These are phyloP conservation scores for Microctonus hyperodae DNA, from an alignment of 2,888 invertebrate genomes.

Conservation along the genomic window DNA sequence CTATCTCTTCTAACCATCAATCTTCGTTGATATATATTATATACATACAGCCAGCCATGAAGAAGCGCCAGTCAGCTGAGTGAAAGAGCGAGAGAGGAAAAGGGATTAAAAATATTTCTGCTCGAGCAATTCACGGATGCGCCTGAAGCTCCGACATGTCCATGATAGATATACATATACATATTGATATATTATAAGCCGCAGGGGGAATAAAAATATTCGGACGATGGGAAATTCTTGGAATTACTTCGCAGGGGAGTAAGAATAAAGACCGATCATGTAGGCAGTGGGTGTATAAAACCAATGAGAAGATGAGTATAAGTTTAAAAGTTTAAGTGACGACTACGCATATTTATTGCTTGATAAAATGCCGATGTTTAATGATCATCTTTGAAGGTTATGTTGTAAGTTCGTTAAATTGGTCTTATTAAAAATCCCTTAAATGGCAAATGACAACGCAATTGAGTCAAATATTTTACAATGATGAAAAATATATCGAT, in stretches of 20 bases:
- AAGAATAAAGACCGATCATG: constrained; percentile 10
- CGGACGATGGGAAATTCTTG: constrained; percentile 32
- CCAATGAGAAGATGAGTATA: constrained; percentile 6
- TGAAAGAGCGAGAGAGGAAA: constrained; percentile 20
- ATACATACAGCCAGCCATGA: no score
- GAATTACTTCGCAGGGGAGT: constrained; percentile 22
- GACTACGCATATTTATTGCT: constrained; percentile 28
- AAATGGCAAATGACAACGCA: constrained; percentile 11
- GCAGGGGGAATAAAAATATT: constrained; percentile 25
- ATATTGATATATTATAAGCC: constrained; percentile 20
- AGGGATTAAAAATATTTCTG: constrained; percentile 31
- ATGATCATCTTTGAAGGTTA: constrained; percentile 18
- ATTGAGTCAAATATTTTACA: neutral
- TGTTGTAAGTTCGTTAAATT: neutral
- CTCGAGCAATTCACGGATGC: constrained; percentile 25
- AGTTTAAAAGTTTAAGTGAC: neutral
- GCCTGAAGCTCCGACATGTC: constrained; percentile 18
- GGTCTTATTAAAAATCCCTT: constrained; percentile 20
- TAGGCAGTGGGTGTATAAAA: no score
- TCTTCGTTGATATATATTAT: constrained; percentile 20
- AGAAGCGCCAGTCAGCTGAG: neutral
- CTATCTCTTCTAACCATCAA: constrained; percentile 26
- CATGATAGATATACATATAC: constrained; percentile 8
- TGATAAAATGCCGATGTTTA: constrained; percentile 31
- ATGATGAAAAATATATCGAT: neutral